Conservation (phyloP, 2,888 invertebrate genomes). For the Drosophila quinaria region DNA sequence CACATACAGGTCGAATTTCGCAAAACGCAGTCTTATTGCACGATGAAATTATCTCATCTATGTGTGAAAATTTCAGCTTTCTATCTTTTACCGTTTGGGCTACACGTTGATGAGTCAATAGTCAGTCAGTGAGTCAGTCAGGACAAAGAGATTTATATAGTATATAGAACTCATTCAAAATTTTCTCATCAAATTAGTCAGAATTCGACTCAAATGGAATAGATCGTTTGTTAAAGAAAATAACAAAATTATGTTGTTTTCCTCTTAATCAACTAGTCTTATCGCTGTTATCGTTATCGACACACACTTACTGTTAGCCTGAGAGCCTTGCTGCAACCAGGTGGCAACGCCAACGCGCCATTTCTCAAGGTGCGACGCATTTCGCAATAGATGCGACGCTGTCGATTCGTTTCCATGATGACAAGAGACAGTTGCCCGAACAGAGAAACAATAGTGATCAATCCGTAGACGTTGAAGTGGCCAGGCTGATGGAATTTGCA, state of each 20-base stretch:
- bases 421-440: slow-evolving; percentile 50
- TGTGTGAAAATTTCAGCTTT: too few species aligned
- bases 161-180: background rate
- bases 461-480: slow-evolving; percentile 16
- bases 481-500: slow-evolving; percentile 6
- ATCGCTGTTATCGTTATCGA: background rate
- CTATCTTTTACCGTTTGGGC: too few species aligned
- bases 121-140: too few species aligned
- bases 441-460: slow-evolving; percentile 15
- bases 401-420: slow-evolving; percentile 40
- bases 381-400: slow-evolving; percentile 8
- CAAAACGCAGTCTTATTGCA: too few species aligned
- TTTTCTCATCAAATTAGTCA: background rate
- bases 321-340: slow-evolving; percentile 24
- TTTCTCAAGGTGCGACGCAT: slow-evolving; percentile 28
- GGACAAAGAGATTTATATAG: too few species aligned
- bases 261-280: too few species aligned
- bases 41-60: too few species aligned
- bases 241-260: too few species aligned
- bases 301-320: slow-evolving; percentile 38
- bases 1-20: too few species aligned
- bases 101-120: too few species aligned
- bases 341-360: slow-evolving; percentile 28
- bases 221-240: background rate
- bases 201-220: too few species aligned